These are phyloP conservation scores for Anthopleura xanthogrammica DNA, from an alignment of 92 coral and sea anemone species.

Conservation along the genomic window DNA sequence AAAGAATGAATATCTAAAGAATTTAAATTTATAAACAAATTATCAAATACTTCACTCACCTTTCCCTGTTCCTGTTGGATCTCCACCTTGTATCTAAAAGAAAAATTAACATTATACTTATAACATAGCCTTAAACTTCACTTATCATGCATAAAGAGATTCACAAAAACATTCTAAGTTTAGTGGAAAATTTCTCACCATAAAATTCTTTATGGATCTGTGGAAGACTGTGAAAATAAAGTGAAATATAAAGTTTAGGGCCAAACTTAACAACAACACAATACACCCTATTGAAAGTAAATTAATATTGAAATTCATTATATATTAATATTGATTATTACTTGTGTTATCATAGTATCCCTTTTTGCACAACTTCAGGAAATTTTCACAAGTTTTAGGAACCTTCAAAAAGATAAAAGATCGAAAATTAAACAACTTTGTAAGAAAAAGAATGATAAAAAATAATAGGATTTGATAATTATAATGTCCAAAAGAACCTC, in stretches of 20 bases:
- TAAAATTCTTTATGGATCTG: conserved; percentile 94
- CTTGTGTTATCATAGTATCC: conserved; percentile 96
- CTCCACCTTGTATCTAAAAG: conserved; percentile 96
- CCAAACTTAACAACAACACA: too few species aligned
- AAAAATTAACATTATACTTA: neutral
- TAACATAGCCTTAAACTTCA: neutral
- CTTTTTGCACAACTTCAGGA: conserved; percentile 71
- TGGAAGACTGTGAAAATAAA: conserved; percentile 73
- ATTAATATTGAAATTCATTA: neutral
- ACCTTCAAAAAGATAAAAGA: conserved; percentile 48
- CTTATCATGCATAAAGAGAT: neutral
- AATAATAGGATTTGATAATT: too few species aligned
- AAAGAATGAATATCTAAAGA: neutral
- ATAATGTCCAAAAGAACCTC: too few species aligned
- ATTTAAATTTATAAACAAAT: neutral
- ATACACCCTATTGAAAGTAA: neutral
- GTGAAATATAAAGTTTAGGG: neutral
- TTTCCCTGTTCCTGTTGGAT: conserved; percentile 95
- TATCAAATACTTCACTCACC: conserved; percentile 47
- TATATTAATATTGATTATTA: conserved; percentile 8
- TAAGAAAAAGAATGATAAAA: neutral
- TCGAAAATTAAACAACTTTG: neutral
- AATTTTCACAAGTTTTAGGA: conserved; percentile 98
- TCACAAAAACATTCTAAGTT: neutral
- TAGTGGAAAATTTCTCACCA: conserved; percentile 58